These are phyloP conservation scores for Lysandra bellargus DNA, from an alignment of 2,888 invertebrate genomes.

Conservation along the genomic window DNA sequence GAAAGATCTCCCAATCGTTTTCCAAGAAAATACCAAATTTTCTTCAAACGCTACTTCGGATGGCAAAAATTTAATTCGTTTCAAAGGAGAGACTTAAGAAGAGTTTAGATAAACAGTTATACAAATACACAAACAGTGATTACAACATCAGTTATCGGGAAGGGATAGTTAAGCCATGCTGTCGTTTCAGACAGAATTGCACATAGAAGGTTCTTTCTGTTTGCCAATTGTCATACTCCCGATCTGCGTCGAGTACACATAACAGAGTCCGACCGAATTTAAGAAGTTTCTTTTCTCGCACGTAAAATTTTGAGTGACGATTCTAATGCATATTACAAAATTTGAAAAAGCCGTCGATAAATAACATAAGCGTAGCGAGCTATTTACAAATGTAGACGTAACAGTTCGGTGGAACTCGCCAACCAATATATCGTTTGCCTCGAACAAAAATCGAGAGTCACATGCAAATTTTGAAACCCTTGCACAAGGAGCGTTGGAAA, in stretches of 20 bases:
- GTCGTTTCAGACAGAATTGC: constrained; percentile 37
- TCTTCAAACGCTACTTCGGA: background rate
- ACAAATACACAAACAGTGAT: constrained; percentile 35
- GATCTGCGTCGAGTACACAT: constrained; percentile 34
- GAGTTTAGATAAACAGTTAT: constrained; percentile 18
- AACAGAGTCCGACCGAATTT: constrained; percentile 37
- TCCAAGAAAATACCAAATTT: background rate
- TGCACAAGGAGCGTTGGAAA: constrained; percentile 34
- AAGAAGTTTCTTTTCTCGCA: background rate
- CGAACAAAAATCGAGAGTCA: constrained; percentile 38
- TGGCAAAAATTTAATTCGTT: background rate
- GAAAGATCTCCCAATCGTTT: background rate
- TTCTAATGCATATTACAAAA: background rate
- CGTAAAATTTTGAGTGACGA: background rate
- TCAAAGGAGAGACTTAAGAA: background rate
- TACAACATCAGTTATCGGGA: constrained; percentile 39
- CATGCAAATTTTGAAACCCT: constrained; percentile 44
- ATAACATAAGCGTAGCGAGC: background rate
- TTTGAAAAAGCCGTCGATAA: background rate
- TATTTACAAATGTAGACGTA: background rate
- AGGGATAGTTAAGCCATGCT: constrained; percentile 43
- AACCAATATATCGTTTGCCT: constrained; percentile 18
- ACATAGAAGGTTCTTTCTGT: constrained; percentile 34
- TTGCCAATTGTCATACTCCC: constrained; percentile 40
- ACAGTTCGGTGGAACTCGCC: constrained; percentile 37